phyloP scores from a whole-genome alignment of 2,797 vertebrate genomes.

The Coregonus suidteri region DNA sequence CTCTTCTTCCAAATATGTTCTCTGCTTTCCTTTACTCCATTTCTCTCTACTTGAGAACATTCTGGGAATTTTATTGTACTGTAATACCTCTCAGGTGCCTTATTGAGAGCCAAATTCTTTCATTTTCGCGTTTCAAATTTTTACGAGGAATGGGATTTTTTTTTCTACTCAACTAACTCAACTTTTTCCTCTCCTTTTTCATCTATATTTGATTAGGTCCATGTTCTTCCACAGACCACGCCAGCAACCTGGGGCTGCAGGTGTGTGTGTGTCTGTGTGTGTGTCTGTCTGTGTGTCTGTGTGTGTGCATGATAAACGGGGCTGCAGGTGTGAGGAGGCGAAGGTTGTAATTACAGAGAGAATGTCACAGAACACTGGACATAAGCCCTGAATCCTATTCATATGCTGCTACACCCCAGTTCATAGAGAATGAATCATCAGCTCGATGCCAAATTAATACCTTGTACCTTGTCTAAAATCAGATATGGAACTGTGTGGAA shows the following conservation, averaged over 20 bases:
- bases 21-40: neutral
- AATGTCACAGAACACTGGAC: neutral
- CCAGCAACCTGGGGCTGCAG: neutral
- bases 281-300: too few relatives aligned
- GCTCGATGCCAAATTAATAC: too few relatives aligned
- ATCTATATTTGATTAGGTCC: neutral
- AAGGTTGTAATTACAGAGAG: neutral
- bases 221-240: neutral
- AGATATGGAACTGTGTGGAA: neutral
- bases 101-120: neutral
- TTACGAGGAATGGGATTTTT: neutral
- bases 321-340: neutral
- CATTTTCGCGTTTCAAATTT: constrained; percentile 13
- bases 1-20: neutral
- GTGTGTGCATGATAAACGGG: too few relatives aligned
- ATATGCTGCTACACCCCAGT: too few relatives aligned
- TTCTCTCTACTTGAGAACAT: constrained; percentile 4
- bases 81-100: constrained; percentile 14
- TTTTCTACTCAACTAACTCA: neutral
- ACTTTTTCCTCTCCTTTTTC: neutral
- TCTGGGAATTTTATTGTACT: neutral
- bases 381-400: neutral
- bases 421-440: too few relatives aligned
- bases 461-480: too few relatives aligned
- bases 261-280: neutral